These are phyloP conservation scores for Oryzaephilus surinamensis DNA, from an alignment of 1,140 invertebrate species.

Conservation along the genomic window DNA sequence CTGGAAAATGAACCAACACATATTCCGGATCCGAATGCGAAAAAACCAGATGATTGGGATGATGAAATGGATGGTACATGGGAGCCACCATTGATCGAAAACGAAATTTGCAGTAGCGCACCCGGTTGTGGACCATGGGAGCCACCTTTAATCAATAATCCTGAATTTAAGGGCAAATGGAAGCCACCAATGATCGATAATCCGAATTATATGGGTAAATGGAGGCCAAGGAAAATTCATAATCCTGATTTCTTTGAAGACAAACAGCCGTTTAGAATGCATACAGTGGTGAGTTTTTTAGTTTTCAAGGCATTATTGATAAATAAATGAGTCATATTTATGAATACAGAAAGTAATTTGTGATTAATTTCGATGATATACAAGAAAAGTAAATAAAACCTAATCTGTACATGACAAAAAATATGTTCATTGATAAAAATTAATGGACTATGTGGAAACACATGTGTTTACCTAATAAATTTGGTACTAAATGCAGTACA, in stretches of 20 bases:
- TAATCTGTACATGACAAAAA: too few species aligned
- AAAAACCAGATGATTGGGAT: slow-evolving; percentile 93
- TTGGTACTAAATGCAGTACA: too few species aligned
- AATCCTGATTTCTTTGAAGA: slow-evolving; percentile 94
- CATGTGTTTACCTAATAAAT: too few species aligned
- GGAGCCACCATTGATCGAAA: slow-evolving; percentile 88
- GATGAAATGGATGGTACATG: slow-evolving; percentile 97
- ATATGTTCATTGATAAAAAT: too few species aligned
- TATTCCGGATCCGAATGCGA: slow-evolving; percentile 78
- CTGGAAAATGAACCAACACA: slow-evolving; percentile 83
- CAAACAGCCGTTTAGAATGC: slow-evolving; percentile 82
- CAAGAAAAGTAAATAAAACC: too few species aligned
- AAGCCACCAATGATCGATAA: slow-evolving; percentile 81
- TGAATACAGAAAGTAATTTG: too few species aligned
- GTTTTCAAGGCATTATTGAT: neutral
- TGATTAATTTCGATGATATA: too few species aligned
- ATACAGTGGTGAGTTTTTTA: slow-evolving; percentile 72
- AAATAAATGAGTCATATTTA: too few species aligned
- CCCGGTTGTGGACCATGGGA: slow-evolving; percentile 90
- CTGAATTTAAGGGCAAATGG: slow-evolving; percentile 89
- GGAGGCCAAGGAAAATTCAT: slow-evolving; percentile 74
- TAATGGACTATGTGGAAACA: too few species aligned
- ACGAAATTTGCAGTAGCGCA: slow-evolving; percentile 58
- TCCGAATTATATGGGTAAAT: slow-evolving; percentile 91
- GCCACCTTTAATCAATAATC: slow-evolving; percentile 78